Percentiles rank a stretch among this genome's conserved stretches.
Conservation (phyloP, 2,113 vertebrate species). For the Aviceda subcristata region DNA sequence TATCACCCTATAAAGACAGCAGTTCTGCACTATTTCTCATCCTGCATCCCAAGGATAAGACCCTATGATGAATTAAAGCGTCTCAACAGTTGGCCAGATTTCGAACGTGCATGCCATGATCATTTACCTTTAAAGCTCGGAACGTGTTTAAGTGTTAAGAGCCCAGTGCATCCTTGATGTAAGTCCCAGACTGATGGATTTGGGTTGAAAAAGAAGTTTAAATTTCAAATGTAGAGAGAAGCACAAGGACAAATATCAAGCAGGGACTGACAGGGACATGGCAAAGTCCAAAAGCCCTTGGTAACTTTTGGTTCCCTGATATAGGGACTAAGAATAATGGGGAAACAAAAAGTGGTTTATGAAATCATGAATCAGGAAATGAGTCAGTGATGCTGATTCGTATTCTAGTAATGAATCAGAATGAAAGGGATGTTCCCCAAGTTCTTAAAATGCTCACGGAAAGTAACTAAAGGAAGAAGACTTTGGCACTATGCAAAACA, state of each 20-base stretch:
- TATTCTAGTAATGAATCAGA: background rate
- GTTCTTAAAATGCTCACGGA: background rate
- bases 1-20: background rate
- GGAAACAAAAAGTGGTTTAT: background rate
- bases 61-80: background rate
- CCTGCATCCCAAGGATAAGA: background rate
- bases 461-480: background rate
- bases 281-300: background rate
- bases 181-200: background rate
- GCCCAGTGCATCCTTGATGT: background rate
- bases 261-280: background rate
- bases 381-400: slow-evolving; percentile 42
- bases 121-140: background rate
- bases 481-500: background rate
- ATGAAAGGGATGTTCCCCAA: background rate
- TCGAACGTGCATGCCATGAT: background rate
- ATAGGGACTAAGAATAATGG: background rate
- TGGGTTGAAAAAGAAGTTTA: background rate
- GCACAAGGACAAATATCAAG: background rate
- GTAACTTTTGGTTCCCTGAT: background rate
- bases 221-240: background rate
- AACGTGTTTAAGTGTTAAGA: background rate
- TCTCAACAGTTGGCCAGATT: background rate
- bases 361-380: slow-evolving; percentile 24
- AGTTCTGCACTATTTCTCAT: background rate